A percentile compares a stretch with the other conserved stretches of the same genome.
These are phyloP conservation scores for Peromyscus leucopus DNA, from an alignment of 2,113 vertebrate species.

Conservation along the genomic window DNA sequence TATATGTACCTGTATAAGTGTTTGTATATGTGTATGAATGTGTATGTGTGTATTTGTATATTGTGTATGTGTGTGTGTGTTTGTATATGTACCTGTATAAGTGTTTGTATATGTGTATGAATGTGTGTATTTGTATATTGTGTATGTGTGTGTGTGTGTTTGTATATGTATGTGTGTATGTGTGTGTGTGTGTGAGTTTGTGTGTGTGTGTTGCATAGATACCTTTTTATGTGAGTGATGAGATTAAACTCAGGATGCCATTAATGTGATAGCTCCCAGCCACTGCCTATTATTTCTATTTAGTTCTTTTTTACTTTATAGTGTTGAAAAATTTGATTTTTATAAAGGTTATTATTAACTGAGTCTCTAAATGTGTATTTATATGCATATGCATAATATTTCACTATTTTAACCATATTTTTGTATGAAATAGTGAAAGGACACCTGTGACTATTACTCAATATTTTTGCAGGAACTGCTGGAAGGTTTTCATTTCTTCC, in stretches of 20 bases:
- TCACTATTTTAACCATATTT: not conserved
- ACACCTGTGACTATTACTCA: not conserved
- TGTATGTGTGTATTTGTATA: not conserved
- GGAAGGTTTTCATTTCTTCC: not conserved
- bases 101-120: not conserved
- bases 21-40: not conserved
- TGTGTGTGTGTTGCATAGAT: not conserved
- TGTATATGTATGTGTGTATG: too few relatives aligned
- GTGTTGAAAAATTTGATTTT: not conserved
- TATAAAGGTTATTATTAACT: not conserved
- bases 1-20: too few relatives aligned
- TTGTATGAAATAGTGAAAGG: not conserved
- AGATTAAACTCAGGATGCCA: not conserved
- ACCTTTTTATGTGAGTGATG: not conserved
- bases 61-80: not conserved
- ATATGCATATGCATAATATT: not conserved
- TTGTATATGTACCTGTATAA: not conserved
- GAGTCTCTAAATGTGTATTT: not conserved
- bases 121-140: not conserved
- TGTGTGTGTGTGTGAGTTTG: not conserved
- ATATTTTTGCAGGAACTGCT: not conserved
- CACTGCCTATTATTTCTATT: not conserved
- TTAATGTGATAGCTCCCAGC: not conserved
- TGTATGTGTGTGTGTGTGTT: fast-evolving
- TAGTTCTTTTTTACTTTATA: not conserved